Evolutionary conservation across 2,113 vertebrate genomes (phyloP), one percentile per base, ranked within the genome.

Genomic region (Lepisosteus oculatus): DNA sequence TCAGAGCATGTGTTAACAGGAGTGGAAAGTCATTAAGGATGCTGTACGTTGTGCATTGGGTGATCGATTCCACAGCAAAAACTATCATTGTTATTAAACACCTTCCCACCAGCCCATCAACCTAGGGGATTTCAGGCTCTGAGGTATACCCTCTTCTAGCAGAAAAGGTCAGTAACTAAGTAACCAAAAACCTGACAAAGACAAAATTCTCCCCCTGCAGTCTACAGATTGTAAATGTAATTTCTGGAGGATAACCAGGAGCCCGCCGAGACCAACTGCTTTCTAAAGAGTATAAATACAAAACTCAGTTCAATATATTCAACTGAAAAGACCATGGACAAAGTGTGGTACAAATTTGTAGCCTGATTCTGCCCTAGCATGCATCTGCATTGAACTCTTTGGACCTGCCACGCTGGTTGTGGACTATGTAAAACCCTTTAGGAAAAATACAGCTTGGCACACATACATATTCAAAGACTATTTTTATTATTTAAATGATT

Each of bases 1-100:
- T 65, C 17, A 65, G 29, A 42, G 29, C 42, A 65, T 42, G 29
- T 65, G 62, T 65, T 8, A n/a, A 65, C 29, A 41, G 62, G 62
- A 15, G 62, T 42, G 62, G 9, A 8, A 42, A 65, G 62, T 62
- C 62, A 65, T 65, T 65, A 65, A 7, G 29, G 6, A 65, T 65
- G 62, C 62, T 5, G 62, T 65, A 65, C 7, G 29, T 65, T 8
- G 62, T 13, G 15, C 5, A 41, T 11, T 8, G 42, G 2, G 3
- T 2, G 29, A 65, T 65, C 62, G 13, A 65, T 65, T 29, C 42
- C 29, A 29, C 6, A 42, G 42, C n/a, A 15, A 8, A 41, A 65
- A 42, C 62, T 65, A 65, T 65, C 62, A 15, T 65, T 65, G 62
- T 65, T 42, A 65, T 65, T 29, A 65, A 65, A 29, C 62, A 65